Percentiles rank a stretch among this genome's conserved stretches.
phyloP scores from a whole-genome alignment of 2,888 invertebrate genomes.

The Drosophila demipolita region DNA sequence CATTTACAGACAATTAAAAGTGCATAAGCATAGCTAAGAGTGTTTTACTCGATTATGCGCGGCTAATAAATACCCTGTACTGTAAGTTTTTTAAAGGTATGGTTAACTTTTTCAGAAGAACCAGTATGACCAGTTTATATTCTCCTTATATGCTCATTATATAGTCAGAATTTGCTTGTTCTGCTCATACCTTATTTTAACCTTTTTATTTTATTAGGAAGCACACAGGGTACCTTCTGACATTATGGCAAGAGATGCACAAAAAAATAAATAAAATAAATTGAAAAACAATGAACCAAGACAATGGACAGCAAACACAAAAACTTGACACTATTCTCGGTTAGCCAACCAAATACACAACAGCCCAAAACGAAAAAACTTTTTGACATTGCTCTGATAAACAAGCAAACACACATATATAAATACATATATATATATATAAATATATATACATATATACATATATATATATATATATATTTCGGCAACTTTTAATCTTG shows the following conservation, averaged over 20 bases:
- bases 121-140: background rate
- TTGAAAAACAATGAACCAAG: slow-evolving; percentile 36
- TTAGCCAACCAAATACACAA: slow-evolving; percentile 39
- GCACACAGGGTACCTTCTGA: background rate
- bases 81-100: background rate
- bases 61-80: background rate
- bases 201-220: background rate
- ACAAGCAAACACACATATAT: slow-evolving; percentile 16
- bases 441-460: slow-evolving; percentile 18
- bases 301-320: slow-evolving; percentile 51
- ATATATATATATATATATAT: slow-evolving; percentile 16
- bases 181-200: background rate
- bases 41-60: background rate
- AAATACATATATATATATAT: background rate
- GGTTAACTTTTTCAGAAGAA: background rate
- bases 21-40: too few relatives aligned
- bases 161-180: background rate
- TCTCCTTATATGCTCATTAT: background rate
- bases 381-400: slow-evolving; percentile 57
- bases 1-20: background rate
- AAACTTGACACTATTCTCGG: slow-evolving; percentile 67
- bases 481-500: slow-evolving; percentile 62
- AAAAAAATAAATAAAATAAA: slow-evolving; percentile 24
- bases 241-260: background rate
- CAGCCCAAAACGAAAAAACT: slow-evolving; percentile 51